Evolutionary conservation across 2,113 vertebrate genomes (phyloP).

Genomic region (Erythrocercus mccallii): DNA sequence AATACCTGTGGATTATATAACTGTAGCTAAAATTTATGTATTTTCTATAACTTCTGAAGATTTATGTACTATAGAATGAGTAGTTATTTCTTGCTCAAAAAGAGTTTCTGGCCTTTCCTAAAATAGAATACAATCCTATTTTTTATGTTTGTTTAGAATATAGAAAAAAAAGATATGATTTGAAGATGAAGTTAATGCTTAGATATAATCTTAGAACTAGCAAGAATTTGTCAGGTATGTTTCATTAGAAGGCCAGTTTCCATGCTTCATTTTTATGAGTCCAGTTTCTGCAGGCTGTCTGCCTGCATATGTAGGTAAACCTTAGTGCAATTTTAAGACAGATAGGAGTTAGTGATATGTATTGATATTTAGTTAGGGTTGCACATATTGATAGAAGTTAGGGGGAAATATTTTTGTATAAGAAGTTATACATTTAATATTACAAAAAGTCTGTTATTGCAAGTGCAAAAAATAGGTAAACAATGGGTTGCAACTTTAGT

Average conservation of each 20-base stretch:
- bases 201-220: not conserved
- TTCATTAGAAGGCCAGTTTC: too few species aligned
- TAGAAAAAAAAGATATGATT: not conserved
- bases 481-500: not conserved
- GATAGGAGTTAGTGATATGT: not conserved
- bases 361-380: not conserved
- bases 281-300: not conserved
- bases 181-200: not conserved
- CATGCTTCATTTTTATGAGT: not conserved
- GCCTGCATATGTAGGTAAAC: not conserved
- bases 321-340: not conserved
- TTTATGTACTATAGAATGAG: not conserved
- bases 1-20: not conserved
- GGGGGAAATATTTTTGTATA: not conserved
- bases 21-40: not conserved
- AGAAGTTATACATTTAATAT: not conserved
- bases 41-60: not conserved
- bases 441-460: not conserved
- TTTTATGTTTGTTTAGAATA: not conserved
- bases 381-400: not conserved
- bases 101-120: not conserved
- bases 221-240: not conserved
- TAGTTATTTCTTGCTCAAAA: not conserved
- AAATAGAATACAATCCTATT: not conserved
- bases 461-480: not conserved